Conservation (phyloP, 2,888 invertebrate genomes). For the Drosophila antonietae region DNA sequence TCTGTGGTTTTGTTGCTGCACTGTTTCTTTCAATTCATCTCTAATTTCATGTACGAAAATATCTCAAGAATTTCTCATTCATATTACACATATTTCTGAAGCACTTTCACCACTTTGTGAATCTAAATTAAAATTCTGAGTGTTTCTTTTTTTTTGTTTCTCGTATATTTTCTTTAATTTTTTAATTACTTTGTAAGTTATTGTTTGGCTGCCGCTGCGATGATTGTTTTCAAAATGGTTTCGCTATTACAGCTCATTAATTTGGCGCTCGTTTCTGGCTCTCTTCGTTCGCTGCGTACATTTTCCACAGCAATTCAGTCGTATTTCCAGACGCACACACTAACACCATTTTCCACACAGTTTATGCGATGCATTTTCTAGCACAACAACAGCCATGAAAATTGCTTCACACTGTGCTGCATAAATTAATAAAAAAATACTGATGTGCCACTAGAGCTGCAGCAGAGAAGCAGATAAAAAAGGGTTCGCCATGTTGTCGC, state of each 20-base stretch:
- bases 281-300: slow-evolving; percentile 12
- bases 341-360: slow-evolving; percentile 33
- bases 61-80: neutral
- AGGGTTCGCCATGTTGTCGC: too few relatives aligned
- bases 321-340: slow-evolving; percentile 28
- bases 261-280: slow-evolving; percentile 33
- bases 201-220: slow-evolving; percentile 29
- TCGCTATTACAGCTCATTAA: slow-evolving; percentile 48
- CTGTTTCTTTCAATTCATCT: neutral
- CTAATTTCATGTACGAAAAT: neutral
- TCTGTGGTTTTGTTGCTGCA: neutral
- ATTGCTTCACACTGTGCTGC: slow-evolving; percentile 77
- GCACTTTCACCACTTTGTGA: slow-evolving; percentile 37
- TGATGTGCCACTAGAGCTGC: too few relatives aligned
- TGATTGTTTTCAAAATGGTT: slow-evolving; percentile 41
- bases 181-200: slow-evolving; percentile 34
- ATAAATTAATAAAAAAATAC: slow-evolving; percentile 66
- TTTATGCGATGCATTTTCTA: slow-evolving; percentile 58
- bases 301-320: slow-evolving; percentile 41
- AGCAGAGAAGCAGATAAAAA: too few relatives aligned
- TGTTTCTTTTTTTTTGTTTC: neutral
- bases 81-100: neutral
- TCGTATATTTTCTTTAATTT: too few relatives aligned
- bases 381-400: slow-evolving; percentile 32
- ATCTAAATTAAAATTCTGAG: slow-evolving; percentile 2